Evolutionary conservation across 1,140 invertebrate species (phyloP), one percentile per base, ranked within the genome.

Genomic region (Sweltsa coloradensis): DNA sequence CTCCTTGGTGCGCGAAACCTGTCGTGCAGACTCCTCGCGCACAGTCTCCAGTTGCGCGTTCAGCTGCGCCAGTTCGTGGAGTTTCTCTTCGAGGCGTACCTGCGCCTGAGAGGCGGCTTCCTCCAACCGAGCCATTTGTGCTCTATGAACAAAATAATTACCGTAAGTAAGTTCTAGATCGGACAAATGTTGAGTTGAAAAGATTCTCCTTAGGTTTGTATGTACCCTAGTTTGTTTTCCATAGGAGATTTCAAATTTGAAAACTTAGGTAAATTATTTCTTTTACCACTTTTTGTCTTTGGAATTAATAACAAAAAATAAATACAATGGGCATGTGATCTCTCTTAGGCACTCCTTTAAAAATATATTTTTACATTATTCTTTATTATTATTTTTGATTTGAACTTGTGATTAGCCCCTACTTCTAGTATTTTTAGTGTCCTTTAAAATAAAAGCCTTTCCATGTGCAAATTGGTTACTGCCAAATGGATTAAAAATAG

Each of bases 1-100:
- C 40, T 81, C 79, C 48, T 81, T 81, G 7, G 74, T 74, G 13
- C 79, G 67, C 2, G 74, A 70, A 0, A 86, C 69, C 49, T 83
- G 81, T 37, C 82, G 67, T 0, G 81, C 79, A 0, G 79, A 79
- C 53, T 85, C 81, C 41, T 83, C 78, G 3, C 82, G 62, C 6
- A 81, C 66, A 40, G 73, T 71, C 46, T 84, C 81, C 31, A 84
- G 58, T 55, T 82, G 78, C 0, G 76, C 73, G 13, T 73, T 72
- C 1, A 84, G 59, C 52, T 80, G 76, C 3, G 64, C 59, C 19
- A 71, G 65, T 53, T 73, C 73, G n/a, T 68, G 65, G 34, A 61
- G 54, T 34, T 68, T 69, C 36, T 68, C 65, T 6, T 69, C 63
- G 0, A 65, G 48, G 22, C 57, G 55, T 39, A 62, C 63, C 21